Evolutionary conservation across 2,888 invertebrate species (phyloP), one percentile per base, ranked within the genome.

Genomic region (Catocala sponsa): DNA sequence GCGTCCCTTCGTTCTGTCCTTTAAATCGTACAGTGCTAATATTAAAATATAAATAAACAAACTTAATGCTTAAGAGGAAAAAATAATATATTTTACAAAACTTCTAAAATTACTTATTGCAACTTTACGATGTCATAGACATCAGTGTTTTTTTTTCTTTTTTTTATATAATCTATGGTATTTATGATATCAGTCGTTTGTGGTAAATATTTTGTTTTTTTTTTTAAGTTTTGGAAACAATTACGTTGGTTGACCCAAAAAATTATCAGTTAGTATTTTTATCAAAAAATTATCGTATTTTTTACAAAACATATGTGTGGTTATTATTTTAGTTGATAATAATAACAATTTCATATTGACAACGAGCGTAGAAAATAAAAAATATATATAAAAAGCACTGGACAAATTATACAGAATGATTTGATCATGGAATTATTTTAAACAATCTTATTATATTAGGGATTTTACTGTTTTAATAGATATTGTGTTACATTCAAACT

Each of bases 41-140:
- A 46, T 46, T 46, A 46, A 63, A 62, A 74, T 44, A 64, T 61
- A 64, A 69, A 70, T 68, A 67, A 65, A 65, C 53, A 59, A 72
- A 69, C 68, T 63, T 68, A 72, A 13, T 51, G 7, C 10, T 4
- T 72, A 69, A 57, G 61, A 72, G 58, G 72, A 76, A 80, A n/a
- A 81, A 79, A 79, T 41, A 42, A 49, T 68, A 82, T 88, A 87
- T 85, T 83, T 86, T 88, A 90, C 83, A 91, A 82, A 79, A 68
- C 55, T 58, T 72, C 75, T 82, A 76, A 76, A 72, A 79, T 84
- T 88, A 89, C 85, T 91, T 92, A 92, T 92, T 92, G 92, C 92
- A 91, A 90, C 89, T 65, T 71, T 65, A 74, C 86, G 83, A 85
- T 80, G 87, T 85, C 88, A 79, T 79, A 79, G 86, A 89, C 88